These are phyloP conservation scores for Idaea aversata DNA, from an alignment of 2,888 invertebrate genomes.

Conservation along the genomic window DNA sequence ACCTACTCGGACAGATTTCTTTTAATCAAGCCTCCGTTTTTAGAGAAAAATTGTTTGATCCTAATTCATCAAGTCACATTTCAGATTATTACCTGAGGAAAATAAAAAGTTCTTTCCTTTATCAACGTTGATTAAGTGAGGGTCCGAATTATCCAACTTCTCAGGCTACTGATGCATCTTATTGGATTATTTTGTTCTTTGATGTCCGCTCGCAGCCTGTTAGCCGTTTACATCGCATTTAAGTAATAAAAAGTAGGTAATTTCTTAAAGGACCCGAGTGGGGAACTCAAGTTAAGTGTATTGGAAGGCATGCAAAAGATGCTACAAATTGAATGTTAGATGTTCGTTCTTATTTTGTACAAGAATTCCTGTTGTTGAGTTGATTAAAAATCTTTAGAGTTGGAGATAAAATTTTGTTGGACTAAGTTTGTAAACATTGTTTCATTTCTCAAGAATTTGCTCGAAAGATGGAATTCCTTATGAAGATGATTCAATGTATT, in stretches of 20 bases:
- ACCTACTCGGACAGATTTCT: slow-evolving; percentile 10
- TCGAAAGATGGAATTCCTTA: not conserved
- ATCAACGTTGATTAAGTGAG: slow-evolving; percentile 64
- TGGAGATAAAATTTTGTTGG: not conserved
- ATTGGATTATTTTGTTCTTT: slow-evolving; percentile 73
- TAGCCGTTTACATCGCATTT: slow-evolving; percentile 59
- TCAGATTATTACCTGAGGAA: slow-evolving; percentile 56
- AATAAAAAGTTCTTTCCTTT: slow-evolving; percentile 57
- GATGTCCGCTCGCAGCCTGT: slow-evolving; percentile 59
- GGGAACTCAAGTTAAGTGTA: slow-evolving; percentile 60
- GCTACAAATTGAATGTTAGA: slow-evolving; percentile 18
- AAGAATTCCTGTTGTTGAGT: slow-evolving; percentile 15
- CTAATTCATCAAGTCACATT: slow-evolving; percentile 53
- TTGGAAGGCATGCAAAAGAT: slow-evolving; percentile 26
- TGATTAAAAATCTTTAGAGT: slow-evolving; percentile 12
- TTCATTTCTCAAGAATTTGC: not conserved
- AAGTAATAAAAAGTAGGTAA: slow-evolving; percentile 70
- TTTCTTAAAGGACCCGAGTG: slow-evolving; percentile 57
- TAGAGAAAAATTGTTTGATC: slow-evolving; percentile 38
- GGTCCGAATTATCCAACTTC: slow-evolving; percentile 60
- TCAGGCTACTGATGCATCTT: slow-evolving; percentile 64
- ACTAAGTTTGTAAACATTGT: not conserved
- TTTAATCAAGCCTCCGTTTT: slow-evolving; percentile 32
- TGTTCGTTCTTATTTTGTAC: slow-evolving; percentile 11
- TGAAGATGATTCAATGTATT: not conserved